Conservation (phyloP, 2,113 vertebrate genomes). For the Indri indri region DNA sequence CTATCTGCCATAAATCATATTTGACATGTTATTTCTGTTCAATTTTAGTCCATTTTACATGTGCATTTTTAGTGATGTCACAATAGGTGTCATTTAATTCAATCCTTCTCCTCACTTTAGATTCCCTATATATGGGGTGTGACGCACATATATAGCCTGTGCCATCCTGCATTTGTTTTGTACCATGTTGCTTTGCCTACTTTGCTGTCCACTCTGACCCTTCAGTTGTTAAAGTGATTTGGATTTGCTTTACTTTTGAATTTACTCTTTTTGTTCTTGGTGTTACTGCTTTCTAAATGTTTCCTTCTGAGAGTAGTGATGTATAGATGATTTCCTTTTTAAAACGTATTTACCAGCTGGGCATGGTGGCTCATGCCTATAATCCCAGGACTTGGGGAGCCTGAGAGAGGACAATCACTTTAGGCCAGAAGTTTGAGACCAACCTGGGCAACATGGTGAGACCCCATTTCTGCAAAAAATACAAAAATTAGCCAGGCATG, state of each 20-base stretch:
- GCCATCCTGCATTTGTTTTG: background rate
- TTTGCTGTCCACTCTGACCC: background rate
- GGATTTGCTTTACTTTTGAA: background rate
- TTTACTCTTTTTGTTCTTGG: background rate
- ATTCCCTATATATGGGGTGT: background rate
- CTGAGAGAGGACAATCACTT: too few species aligned
- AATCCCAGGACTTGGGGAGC: too few species aligned
- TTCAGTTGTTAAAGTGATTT: background rate
- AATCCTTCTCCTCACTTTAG: background rate
- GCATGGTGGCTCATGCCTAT: too few species aligned
- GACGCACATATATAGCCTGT: background rate
- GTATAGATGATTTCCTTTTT: background rate
- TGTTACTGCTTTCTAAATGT: background rate
- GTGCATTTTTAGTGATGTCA: background rate
- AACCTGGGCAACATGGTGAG: too few species aligned
- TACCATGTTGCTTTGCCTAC: background rate
- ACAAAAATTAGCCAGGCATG: too few species aligned
- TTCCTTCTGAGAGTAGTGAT: background rate
- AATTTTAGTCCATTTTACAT: background rate
- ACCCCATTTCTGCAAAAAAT: too few species aligned
- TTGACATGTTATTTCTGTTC: slow-evolving; percentile 12
- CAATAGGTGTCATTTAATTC: background rate
- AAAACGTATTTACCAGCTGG: background rate
- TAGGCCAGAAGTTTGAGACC: too few species aligned
- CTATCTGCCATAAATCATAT: background rate